Evolutionary conservation across 35 echinoderm and acorn worm species (phyloP).

Genomic region (Hemicentrotus pulcherrimus): DNA sequence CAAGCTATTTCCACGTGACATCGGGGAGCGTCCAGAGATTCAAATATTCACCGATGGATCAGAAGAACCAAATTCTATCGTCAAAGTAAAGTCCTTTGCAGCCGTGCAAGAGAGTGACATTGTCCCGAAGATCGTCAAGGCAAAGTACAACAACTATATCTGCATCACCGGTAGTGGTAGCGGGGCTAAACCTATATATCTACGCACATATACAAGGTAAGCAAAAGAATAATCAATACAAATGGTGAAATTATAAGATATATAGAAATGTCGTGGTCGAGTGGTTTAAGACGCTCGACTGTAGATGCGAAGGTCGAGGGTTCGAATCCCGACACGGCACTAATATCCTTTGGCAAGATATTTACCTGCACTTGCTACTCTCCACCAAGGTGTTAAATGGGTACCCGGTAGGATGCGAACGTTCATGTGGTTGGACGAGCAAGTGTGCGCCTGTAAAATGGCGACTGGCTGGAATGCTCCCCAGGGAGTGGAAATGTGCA

Average conservation of each 20-base stretch:
- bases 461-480: too few relatives aligned
- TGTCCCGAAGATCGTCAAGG: conserved; percentile 22
- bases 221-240: neutral
- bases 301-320: neutral
- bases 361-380: too few relatives aligned
- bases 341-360: neutral
- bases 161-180: neutral
- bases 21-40: neutral
- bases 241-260: neutral
- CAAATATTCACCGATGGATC: neutral
- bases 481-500: too few relatives aligned
- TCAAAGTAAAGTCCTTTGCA: neutral
- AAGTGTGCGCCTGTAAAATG: too few relatives aligned
- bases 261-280: neutral
- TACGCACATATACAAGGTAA: neutral
- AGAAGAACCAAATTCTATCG: neutral
- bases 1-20: neutral
- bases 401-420: too few relatives aligned
- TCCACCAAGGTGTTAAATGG: too few relatives aligned
- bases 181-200: neutral
- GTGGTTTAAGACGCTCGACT: too few relatives aligned
- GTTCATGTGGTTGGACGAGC: too few relatives aligned
- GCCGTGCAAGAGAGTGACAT: neutral
- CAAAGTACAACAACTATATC: conserved; percentile 15
- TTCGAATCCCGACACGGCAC: neutral